Evolutionary conservation across 2,113 vertebrate genomes (phyloP).

Genomic region (Odocoileus hemionus): DNA sequence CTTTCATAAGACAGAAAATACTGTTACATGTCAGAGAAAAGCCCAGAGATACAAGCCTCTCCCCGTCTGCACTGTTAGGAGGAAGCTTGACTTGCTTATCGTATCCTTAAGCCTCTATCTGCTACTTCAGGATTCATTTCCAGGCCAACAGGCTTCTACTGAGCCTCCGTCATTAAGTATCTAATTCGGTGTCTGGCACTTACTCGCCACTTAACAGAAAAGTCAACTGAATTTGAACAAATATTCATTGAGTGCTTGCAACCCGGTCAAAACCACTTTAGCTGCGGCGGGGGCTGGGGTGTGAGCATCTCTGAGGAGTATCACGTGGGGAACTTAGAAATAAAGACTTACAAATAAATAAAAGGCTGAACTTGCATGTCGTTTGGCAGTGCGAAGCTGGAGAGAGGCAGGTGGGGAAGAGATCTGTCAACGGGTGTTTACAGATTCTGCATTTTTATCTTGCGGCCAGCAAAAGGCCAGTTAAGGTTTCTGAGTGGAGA

Average conservation of each 20-base stretch:
- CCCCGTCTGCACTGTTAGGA: background rate
- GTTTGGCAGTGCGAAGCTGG: background rate
- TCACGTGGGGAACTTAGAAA: background rate
- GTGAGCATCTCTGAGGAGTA: background rate
- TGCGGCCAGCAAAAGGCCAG: background rate
- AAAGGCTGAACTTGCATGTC: background rate
- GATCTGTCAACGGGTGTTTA: fast-evolving
- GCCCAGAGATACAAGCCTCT: background rate
- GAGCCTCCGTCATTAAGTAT: background rate
- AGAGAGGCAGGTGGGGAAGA: background rate
- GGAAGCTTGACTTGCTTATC: background rate
- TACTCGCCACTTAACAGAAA: background rate
- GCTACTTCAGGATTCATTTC: background rate
- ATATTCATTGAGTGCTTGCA: background rate
- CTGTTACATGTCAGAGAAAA: background rate
- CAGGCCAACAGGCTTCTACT: background rate
- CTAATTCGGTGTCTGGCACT: background rate
- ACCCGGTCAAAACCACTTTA: background rate
- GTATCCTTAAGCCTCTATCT: background rate
- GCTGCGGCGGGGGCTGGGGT: fast-evolving
- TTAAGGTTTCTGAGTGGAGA: background rate
- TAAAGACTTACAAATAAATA: background rate
- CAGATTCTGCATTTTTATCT: background rate
- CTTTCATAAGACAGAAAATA: background rate
- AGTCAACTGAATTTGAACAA: background rate